Base-by-base conservation (phyloP, 2,797 vertebrate genomes). In the Pantherophis vulpinus region DNA sequence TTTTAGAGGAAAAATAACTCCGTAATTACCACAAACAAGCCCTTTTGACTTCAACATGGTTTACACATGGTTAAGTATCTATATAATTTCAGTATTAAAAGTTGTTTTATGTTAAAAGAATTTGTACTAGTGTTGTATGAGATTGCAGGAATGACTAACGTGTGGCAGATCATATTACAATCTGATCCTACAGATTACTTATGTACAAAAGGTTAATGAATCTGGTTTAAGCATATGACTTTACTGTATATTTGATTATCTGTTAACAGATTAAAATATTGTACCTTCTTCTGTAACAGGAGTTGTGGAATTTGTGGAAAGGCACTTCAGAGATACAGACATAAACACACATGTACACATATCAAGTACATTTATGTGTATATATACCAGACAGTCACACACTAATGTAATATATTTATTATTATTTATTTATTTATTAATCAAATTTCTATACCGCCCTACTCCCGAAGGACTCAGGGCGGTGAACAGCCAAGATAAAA, bases 41-140 rank as follows among this genome's bases (percentile, higher is more conserved):
- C 25, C 59, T 42, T 47, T 51, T 63, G 42, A 89, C 6, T 63
- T 89, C 25, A 89, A 5, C 61, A 61, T 23, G 32, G 14, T 47
- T 51, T 61, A 51, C 13, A 18, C 6, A 42, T 27, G 20, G 2
- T 16, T 63, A 29, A 89, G 4, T 29, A 5, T 63, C 27, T 58
- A 58, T 37, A 58, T 20, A 23, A 42, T 58, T 63, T 70, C 2
- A 1, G 7, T 55, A 32, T 79, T 42, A 74, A 70, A 89, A 20
- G 90, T 94, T 61, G 93, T 47, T 70, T 14, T 88, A 55, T 11
- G 79, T 23, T 91, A 92, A 37, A 94, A 90, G 83, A 93, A 95
- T 63, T 0, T 0, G 27, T 93, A 83, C 91, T 89, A 27, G 54
- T 90, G 32, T 83, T 66, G 1, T 0, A 0, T 90, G 32, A 20